Evolutionary conservation across 1,140 invertebrate species (phyloP), one percentile per base, ranked within the genome.

Genomic region (Ectropis grisescens): DNA sequence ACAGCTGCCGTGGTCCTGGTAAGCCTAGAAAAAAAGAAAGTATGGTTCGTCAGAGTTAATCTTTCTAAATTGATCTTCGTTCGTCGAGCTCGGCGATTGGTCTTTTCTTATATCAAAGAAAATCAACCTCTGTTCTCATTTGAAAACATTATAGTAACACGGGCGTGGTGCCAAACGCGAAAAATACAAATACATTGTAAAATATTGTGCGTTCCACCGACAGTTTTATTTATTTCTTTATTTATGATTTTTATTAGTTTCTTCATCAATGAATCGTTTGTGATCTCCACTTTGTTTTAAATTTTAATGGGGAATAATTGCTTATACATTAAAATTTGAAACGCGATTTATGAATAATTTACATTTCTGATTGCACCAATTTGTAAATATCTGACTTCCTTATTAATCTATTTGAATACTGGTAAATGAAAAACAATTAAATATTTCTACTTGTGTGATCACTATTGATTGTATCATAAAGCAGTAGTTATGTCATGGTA

Each of bases 91-190:
- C 9, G 4, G 19, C 19, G 19, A 22, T 5, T 22, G 19, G 19
- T 5, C 4, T 22, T 5, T 5, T 22, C 19, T 5, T 22, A 9
- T 22, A 22, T 22, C 4, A 9, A 22, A 5, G 9, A 22, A 51
- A 52, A 39, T 44, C 30, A 37, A 24, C n/a, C 44, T 50, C 33
- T 49, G 33, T 34, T 45, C 38, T 33, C 29, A 14, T 41, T 38
- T 19, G 24, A 32, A 28, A 40, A 35, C 26, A 42, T 47, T 46
- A 54, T 54, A 34, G 42, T 26, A 29, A 40, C 35, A 30, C 33
- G 57, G 62, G 62, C 62, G 31, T 3, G 13, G n/a, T 53, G 58
- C 58, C 62, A 67, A 43, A 13, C 43, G 34, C 29, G 41, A 50
- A 54, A 41, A 57, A 47, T 55, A 55, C 49, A 44, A 49, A 51